A percentile compares a stretch with the other conserved stretches of the same genome.
Conservation (phyloP, 2,888 invertebrate genomes). For the Noctua fimbriata region DNA sequence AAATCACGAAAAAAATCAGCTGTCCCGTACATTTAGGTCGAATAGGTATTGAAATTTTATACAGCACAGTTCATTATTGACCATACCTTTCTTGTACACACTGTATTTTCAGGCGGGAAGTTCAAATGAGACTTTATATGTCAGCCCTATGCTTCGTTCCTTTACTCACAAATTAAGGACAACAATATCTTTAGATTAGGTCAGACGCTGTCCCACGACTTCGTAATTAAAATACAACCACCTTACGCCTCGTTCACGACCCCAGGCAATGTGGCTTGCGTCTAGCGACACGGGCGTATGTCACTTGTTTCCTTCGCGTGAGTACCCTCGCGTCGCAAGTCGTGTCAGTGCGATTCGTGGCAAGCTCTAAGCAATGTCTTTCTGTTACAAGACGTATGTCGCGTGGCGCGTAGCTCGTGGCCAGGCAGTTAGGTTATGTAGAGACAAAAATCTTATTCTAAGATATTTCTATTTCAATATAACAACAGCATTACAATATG, state of each 20-base stretch:
- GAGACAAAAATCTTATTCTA: not conserved
- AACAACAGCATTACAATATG: slow-evolving; percentile 41
- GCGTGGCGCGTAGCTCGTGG: not conserved
- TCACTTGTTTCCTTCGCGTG: not conserved
- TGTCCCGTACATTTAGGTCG: no score
- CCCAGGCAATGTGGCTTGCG: not conserved
- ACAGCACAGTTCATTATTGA: no score
- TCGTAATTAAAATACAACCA: slow-evolving; percentile 13
- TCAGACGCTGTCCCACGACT: not conserved
- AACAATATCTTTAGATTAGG: slow-evolving; percentile 17
- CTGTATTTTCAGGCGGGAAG: not conserved
- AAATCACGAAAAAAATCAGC: no score
- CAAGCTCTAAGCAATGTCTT: not conserved
- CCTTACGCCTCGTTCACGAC: not conserved
- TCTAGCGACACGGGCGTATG: not conserved
- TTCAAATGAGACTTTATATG: not conserved
- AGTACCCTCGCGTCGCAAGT: not conserved
- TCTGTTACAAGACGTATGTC: not conserved
- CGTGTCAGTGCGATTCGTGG: not conserved
- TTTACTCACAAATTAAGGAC: not conserved
- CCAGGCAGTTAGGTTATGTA: not conserved
- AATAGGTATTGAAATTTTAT: no score
- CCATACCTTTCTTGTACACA: no score
- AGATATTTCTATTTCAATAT: slow-evolving; percentile 28
- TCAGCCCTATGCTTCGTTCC: not conserved